Evolutionary conservation across 2,888 invertebrate species (phyloP).

Genomic region (Mimumesa dahlbomi): DNA sequence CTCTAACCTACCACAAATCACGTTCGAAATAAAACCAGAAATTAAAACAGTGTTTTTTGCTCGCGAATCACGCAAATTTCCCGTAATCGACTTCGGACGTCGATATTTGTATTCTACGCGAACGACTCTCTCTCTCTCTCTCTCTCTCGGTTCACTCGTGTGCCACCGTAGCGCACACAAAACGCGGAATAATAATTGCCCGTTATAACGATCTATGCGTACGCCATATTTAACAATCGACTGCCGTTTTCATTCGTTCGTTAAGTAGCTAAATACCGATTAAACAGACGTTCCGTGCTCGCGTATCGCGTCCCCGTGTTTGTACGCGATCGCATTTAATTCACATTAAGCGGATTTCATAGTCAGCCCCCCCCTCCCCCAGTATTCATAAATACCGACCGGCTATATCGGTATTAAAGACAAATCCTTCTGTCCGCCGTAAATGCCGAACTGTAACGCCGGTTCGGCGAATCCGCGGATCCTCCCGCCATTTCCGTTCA

Average conservation of each 20-base stretch:
- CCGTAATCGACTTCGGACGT: too few species aligned
- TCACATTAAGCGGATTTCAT: constrained; percentile 40
- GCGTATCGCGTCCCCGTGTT: neutral
- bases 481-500: constrained; percentile 21
- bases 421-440: constrained; percentile 39
- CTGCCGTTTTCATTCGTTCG: constrained; percentile 20
- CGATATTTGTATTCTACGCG: too few species aligned
- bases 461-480: too few species aligned
- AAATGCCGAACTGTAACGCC: constrained; percentile 12
- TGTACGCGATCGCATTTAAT: constrained; percentile 27
- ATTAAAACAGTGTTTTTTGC: too few species aligned
- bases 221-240: constrained; percentile 7
- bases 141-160: too few species aligned
- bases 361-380: too few species aligned
- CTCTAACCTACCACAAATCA: too few species aligned
- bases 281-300: neutral
- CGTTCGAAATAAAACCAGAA: too few species aligned
- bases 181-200: constrained; percentile 14
- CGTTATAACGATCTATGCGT: constrained; percentile 1
- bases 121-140: too few species aligned
- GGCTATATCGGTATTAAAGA: constrained; percentile 35
- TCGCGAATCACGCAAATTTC: too few species aligned
- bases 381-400: constrained; percentile 13
- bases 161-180: too few species aligned
- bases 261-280: constrained; percentile 6